Evolutionary conservation across 2,888 invertebrate genomes (phyloP).

Genomic region (Eulithis prunata): DNA sequence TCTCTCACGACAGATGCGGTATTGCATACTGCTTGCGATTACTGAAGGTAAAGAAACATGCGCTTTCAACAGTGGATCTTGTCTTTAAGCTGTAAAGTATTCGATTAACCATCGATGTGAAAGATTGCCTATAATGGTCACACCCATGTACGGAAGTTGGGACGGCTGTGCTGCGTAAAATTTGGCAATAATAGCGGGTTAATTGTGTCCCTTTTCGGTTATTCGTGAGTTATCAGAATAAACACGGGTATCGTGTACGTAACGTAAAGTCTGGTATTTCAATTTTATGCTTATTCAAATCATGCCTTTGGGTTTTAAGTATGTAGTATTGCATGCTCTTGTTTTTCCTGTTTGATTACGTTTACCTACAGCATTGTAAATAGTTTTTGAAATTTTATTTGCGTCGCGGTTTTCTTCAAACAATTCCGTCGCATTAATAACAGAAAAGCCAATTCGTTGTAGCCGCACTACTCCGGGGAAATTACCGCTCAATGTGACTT

Average conservation of each 20-base stretch:
- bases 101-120: conserved; percentile 19
- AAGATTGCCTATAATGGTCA: conserved; percentile 19
- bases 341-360: no score
- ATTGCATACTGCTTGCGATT: conserved; percentile 57
- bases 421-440: conserved; percentile 25
- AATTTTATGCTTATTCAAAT: not conserved
- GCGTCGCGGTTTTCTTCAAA: conserved; percentile 22
- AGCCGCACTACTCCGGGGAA: conserved; percentile 35
- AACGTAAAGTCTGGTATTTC: not conserved
- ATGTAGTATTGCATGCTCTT: not conserved
- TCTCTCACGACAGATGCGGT: conserved; percentile 74
- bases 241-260: conserved; percentile 1
- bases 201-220: conserved; percentile 14
- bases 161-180: conserved; percentile 9
- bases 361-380: no score
- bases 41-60: conserved; percentile 40
- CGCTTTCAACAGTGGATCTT: conserved; percentile 34
- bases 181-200: conserved; percentile 2
- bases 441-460: conserved; percentile 22
- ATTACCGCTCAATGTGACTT: conserved; percentile 36
- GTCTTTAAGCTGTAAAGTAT: conserved; percentile 24
- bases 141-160: conserved; percentile 22
- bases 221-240: not conserved
- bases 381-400: not conserved
- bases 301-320: not conserved